Conservation (phyloP, 2,113 vertebrate species). For the Rallus limicola region DNA sequence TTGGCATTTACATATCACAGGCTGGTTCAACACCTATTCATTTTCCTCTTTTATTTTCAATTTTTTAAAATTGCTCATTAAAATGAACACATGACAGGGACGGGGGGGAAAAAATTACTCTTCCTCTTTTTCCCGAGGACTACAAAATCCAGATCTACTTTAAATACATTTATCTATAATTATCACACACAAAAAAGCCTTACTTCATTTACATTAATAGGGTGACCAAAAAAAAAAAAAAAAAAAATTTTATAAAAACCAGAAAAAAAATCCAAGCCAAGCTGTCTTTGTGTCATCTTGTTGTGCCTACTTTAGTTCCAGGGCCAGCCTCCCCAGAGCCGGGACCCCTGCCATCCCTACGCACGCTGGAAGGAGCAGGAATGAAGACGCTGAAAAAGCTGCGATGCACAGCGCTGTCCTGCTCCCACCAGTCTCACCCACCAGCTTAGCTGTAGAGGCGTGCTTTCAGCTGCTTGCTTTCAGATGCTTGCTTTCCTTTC, state of each 20-base stretch:
- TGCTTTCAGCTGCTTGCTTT: not conserved
- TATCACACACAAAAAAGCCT: constrained; percentile 63
- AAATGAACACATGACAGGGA: constrained; percentile 84
- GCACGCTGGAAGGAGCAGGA: not conserved
- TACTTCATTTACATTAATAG: constrained; percentile 55
- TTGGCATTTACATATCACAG: constrained; percentile 88
- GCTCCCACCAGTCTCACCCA: not conserved
- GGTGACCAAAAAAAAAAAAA: constrained; percentile 2
- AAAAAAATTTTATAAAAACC: not conserved
- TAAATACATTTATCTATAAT: constrained; percentile 73
- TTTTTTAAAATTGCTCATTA: constrained; percentile 87
- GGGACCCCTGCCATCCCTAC: not conserved
- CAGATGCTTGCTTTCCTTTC: constrained; percentile 17
- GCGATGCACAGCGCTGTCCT: not conserved
- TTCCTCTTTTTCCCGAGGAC: constrained; percentile 71
- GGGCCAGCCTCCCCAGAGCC: not conserved
- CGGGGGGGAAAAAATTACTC: constrained; percentile 59
- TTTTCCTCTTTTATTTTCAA: constrained; percentile 87
- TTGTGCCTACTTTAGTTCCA: not conserved
- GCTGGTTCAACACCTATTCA: constrained; percentile 87
- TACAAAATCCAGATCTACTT: constrained; percentile 75
- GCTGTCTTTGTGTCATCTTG: constrained; percentile 28
- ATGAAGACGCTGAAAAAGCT: not conserved
- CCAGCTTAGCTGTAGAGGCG: not conserved
- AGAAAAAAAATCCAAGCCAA: not conserved